Evolutionary conservation across 2,888 invertebrate genomes (phyloP).

Genomic region (Lobophora halterata): DNA sequence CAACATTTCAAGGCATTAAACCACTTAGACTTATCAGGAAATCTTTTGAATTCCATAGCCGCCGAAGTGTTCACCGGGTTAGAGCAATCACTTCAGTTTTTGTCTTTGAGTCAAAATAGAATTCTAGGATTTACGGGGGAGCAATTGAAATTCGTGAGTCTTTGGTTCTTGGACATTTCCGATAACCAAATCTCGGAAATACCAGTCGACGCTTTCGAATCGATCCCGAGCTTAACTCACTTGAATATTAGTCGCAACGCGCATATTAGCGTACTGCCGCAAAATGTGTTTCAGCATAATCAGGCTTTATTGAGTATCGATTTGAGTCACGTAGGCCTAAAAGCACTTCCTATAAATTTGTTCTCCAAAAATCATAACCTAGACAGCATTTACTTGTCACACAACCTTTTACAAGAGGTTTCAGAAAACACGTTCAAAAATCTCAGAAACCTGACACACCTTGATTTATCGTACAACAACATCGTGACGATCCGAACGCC

Average conservation of each 20-base stretch:
- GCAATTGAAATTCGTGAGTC: conserved; percentile 82
- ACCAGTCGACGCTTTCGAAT: conserved; percentile 84
- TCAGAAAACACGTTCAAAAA: conserved; percentile 89
- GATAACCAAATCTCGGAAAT: conserved; percentile 89
- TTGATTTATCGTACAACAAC: conserved; percentile 90
- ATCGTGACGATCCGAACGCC: conserved; percentile 87
- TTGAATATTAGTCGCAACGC: conserved; percentile 89
- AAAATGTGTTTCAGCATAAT: conserved; percentile 86
- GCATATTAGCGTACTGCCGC: conserved; percentile 83
- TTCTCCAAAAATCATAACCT: conserved; percentile 85
- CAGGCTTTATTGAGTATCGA: conserved; percentile 85
- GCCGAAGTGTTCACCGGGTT: conserved; percentile 89
- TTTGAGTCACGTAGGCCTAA: conserved; percentile 87
- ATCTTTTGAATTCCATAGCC: conserved; percentile 85
- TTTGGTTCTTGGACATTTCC: conserved; percentile 88
- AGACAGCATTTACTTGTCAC: conserved; percentile 84
- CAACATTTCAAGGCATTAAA: conserved; percentile 87
- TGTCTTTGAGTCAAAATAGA: conserved; percentile 88
- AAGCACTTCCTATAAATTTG: conserved; percentile 86
- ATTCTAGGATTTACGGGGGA: conserved; percentile 84
- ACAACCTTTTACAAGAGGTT: conserved; percentile 89
- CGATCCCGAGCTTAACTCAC: conserved; percentile 84
- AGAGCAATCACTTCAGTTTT: conserved; percentile 85
- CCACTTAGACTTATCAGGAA: conserved; percentile 89
- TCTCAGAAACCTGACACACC: conserved; percentile 85